A percentile compares a stretch with the other conserved stretches of the same genome.
phyloP scores from a whole-genome alignment of 2,888 invertebrate genomes.

The Resseliella maxima region DNA sequence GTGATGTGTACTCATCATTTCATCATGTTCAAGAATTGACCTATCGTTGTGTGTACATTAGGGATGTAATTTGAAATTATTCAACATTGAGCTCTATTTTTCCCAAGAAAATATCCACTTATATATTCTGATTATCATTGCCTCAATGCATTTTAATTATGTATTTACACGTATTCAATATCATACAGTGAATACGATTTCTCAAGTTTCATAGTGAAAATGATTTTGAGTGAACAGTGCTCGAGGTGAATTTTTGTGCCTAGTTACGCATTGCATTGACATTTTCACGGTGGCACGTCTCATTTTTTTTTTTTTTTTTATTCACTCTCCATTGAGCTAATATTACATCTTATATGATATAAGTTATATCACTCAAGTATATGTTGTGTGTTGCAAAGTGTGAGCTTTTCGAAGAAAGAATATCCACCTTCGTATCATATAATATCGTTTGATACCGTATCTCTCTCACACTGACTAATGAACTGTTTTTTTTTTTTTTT shows the following conservation, averaged over 20 bases:
- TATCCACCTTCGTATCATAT: no score
- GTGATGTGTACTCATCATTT: no score
- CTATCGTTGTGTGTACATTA: not conserved
- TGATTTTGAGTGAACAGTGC: not conserved
- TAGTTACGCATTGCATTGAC: not conserved
- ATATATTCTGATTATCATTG: not conserved
- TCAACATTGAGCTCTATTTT: not conserved
- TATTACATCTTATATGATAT: not conserved
- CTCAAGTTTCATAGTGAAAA: slow-evolving; percentile 29
- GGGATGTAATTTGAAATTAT: not conserved
- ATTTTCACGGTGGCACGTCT: not conserved
- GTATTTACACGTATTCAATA: not conserved
- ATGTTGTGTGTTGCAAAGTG: not conserved
- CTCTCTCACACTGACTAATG: not conserved
- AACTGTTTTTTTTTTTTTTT: no score
- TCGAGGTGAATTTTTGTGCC: not conserved
- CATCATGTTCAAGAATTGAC: no score
- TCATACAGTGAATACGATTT: not conserved
- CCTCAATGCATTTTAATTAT: slow-evolving; percentile 38
- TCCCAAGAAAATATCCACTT: not conserved
- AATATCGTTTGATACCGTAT: not conserved
- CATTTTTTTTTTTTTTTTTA: not conserved
- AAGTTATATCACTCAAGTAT: no score
- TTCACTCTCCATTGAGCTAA: no score
- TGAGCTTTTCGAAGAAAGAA: not conserved